These are phyloP conservation scores for Hydractinia symbiolongicarpus DNA, from an alignment of 30 jellyfish, hydroid and myxozoan species.

Conservation along the genomic window DNA sequence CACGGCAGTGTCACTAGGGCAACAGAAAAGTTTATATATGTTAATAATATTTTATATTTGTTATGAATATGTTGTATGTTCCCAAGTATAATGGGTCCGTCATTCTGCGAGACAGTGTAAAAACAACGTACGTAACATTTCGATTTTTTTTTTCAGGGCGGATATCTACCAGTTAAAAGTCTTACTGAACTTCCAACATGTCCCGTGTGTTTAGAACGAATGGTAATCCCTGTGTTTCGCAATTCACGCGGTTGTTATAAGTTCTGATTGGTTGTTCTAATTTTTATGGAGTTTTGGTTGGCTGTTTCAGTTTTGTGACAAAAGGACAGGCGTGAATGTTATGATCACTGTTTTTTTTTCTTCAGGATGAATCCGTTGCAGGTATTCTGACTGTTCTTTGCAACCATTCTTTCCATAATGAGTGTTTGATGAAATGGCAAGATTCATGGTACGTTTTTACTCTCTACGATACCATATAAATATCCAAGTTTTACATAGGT, in stretches of 20 bases:
- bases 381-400: slow-evolving; percentile 80
- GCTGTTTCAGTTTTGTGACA: background rate
- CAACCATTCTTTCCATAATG: slow-evolving; percentile 83
- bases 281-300: background rate
- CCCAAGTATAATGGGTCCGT: background rate
- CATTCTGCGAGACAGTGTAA: no score
- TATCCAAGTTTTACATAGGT: no score
- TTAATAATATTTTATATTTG: no score
- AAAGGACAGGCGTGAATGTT: background rate
- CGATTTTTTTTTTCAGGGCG: slow-evolving; percentile 52
- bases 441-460: slow-evolving; percentile 53
- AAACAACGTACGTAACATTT: no score
- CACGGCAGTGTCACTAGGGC: no score
- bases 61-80: background rate
- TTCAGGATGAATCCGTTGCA: slow-evolving; percentile 86
- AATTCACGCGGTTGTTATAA: background rate
- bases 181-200: slow-evolving; percentile 83
- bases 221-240: slow-evolving; percentile 37
- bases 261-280: background rate
- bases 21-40: no score
- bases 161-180: slow-evolving; percentile 72
- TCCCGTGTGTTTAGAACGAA: slow-evolving; percentile 91
- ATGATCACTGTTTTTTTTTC: background rate
- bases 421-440: slow-evolving; percentile 81
- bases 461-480: no score